phyloP scores from a whole-genome alignment of 1,140 invertebrate genomes.

The Aphelinus certus region DNA sequence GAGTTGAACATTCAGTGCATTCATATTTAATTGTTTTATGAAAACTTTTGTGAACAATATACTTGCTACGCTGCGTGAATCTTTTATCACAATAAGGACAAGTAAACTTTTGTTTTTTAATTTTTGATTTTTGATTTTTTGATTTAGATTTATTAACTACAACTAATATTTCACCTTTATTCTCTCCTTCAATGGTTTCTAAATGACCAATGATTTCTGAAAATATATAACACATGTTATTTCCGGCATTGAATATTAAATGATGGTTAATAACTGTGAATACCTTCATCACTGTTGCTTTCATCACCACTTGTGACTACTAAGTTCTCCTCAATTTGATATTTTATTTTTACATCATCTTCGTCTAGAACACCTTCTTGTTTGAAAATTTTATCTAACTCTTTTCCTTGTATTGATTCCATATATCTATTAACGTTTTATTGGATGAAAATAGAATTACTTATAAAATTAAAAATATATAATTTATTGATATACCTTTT shows the following conservation, averaged over 20 bases:
- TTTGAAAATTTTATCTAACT: constrained; percentile 76
- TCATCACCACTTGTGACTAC: constrained; percentile 49
- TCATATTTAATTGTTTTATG: constrained; percentile 66
- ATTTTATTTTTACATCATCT: constrained; percentile 63
- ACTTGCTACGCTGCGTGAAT: constrained; percentile 67
- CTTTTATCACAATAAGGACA: constrained; percentile 68
- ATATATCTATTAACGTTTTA: constrained; percentile 63
- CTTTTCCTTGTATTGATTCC: constrained; percentile 78
- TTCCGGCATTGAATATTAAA: neutral
- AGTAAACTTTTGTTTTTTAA: constrained; percentile 63
- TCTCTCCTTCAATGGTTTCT: constrained; percentile 69
- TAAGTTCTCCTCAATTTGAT: constrained; percentile 44
- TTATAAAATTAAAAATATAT: neutral
- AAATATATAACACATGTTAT: constrained; percentile 34
- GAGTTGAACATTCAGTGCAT: constrained; percentile 64
- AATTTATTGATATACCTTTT: constrained; percentile 56
- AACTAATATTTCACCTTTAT: constrained; percentile 71
- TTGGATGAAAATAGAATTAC: constrained; percentile 1
- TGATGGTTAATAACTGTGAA: constrained; percentile 13
- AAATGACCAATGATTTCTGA: constrained; percentile 74
- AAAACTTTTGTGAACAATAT: constrained; percentile 61
- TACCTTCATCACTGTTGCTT: constrained; percentile 52
- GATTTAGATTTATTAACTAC: constrained; percentile 63
- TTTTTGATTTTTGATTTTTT: constrained; percentile 65
- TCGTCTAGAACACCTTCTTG: constrained; percentile 78